Base-by-base conservation (phyloP, 2,888 invertebrate genomes). In the Alsophila aescularia region DNA sequence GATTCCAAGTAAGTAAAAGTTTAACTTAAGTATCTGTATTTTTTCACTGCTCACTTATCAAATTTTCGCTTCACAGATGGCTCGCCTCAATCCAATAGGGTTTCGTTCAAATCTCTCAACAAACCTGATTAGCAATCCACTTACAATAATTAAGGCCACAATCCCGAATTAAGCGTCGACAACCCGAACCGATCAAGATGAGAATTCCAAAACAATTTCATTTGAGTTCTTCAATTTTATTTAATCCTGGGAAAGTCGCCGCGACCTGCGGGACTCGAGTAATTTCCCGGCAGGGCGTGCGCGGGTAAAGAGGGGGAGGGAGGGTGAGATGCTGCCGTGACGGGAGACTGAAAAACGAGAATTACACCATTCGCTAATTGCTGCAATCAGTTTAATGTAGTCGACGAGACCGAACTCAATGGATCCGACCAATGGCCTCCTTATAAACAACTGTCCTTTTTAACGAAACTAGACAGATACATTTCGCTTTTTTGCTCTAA, bases 321-420 rank as follows among this genome's bases (percentile, higher is more conserved):
- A 67, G 67, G 40, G 36, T 5, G 45, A 24, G 41, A 13, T 36
- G 41, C 41, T 56, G 50, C 44, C 37, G 55, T 56, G 55, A 56
- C 50, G 50, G 55, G 55, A 56, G 80, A 78, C 80, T 87, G 87
- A 88, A 87, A 87, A 88, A 88, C 86, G 89, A 85, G 87, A 86
- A 88, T 87, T 87, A 87, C 88, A 87, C 86, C 89, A 88, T 87
- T 85, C 89, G 79, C 88, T 90, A 90, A 90, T 90, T 90, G 86
- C 87, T 81, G 89, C 88, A 90, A 90, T 90, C 89, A 89, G 84
- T 89, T 85, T 89, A 89, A 90, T 90, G 90, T 90, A 89, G 87
- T 88, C 87, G 85, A 80, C 86, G 81, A 83, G 82, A 81, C 83
- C 77, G 74, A 80, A 82, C 81, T 81, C 77, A 81, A 79, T 79